These are phyloP conservation scores for Rostratula benghalensis DNA, from an alignment of 2,113 vertebrate genomes.

Conservation along the genomic window DNA sequence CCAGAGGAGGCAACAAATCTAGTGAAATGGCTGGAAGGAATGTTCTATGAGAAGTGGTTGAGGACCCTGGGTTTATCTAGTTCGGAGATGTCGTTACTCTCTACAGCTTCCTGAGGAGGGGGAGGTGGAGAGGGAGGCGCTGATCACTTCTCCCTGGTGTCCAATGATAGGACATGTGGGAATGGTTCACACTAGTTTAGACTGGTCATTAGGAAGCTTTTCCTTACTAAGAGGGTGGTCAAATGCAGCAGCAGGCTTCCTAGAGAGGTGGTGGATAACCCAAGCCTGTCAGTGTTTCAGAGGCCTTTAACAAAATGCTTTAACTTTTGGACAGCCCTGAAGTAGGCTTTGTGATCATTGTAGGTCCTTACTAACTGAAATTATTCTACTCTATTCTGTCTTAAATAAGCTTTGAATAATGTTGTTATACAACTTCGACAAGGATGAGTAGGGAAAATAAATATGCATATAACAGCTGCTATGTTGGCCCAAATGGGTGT, in stretches of 20 bases:
- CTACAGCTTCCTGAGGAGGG: background rate
- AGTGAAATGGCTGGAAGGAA: background rate
- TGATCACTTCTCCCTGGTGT: background rate
- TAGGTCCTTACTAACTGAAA: background rate
- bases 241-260: background rate
- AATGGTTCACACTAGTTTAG: background rate
- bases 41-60: background rate
- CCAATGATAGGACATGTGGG: background rate
- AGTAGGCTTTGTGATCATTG: background rate
- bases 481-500: background rate
- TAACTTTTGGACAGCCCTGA: background rate
- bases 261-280: background rate
- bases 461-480: background rate
- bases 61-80: background rate
- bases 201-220: background rate
- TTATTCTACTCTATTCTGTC: background rate
- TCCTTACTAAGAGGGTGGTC: background rate
- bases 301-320: background rate
- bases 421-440: background rate
- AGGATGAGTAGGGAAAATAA: background rate
- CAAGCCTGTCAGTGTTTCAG: background rate
- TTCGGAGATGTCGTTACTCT: background rate
- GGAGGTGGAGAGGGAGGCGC: background rate
- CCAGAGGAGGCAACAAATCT: background rate
- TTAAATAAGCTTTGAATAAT: background rate